phyloP scores from a whole-genome alignment of 2,797 vertebrate species.

The Clamator glandarius region DNA sequence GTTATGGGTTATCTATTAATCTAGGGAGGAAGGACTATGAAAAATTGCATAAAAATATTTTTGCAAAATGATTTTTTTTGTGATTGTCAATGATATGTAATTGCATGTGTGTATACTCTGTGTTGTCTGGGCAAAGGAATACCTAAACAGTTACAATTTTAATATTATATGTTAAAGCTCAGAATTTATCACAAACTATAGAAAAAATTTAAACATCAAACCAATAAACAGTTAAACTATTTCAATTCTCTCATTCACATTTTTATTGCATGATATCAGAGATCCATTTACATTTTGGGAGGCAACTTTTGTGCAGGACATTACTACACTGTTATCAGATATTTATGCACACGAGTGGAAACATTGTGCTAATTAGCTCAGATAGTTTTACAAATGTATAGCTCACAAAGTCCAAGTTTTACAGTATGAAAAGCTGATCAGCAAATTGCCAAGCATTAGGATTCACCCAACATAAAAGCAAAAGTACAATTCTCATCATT shows the following conservation, averaged over 20 bases:
- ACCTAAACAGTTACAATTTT: not conserved
- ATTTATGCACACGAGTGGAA: not conserved
- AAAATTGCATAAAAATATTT: not conserved
- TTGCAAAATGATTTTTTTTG: not conserved
- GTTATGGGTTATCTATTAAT: not conserved
- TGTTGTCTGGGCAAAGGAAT: not conserved
- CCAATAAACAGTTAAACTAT: not conserved
- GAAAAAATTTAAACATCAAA: not conserved
- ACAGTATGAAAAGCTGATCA: not conserved
- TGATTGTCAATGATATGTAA: not conserved
- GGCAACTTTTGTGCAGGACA: not conserved
- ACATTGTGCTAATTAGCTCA: not conserved
- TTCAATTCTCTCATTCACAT: not conserved
- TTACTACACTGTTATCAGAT: not conserved
- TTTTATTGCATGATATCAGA: not conserved
- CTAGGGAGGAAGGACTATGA: not conserved
- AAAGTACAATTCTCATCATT: slow-evolving; percentile 5
- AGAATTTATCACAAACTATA: not conserved
- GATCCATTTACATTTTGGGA: not conserved
- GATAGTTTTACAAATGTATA: slow-evolving; percentile 14
- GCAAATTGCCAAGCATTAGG: slow-evolving; percentile 27
- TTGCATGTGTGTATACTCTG: not conserved
- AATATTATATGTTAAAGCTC: not conserved
- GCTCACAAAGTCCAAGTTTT: not conserved
- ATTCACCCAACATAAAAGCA: slow-evolving; percentile 30